Evolutionary conservation across 2,888 invertebrate genomes (phyloP), one percentile per base, ranked within the genome.

Genomic region (Sthenelais limicola): DNA sequence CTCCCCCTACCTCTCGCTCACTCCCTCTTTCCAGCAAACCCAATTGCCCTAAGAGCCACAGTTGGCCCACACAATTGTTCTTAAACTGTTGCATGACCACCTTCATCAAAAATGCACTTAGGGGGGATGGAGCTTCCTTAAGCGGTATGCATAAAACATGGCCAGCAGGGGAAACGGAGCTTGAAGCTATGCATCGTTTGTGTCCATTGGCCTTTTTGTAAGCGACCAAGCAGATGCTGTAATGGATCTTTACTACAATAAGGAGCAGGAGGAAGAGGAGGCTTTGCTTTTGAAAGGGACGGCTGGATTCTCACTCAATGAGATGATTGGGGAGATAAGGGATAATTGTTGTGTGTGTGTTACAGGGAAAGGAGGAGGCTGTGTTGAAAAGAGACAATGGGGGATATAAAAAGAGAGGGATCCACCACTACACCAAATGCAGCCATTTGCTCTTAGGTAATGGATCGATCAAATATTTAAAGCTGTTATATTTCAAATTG

Each of bases 31-130:
- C n/a, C n/a, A n/a, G n/a, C n/a, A n/a, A n/a, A n/a, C n/a, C n/a
- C n/a, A n/a, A n/a, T n/a, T n/a, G n/a, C n/a, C n/a, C n/a, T n/a
- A n/a, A n/a, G n/a, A n/a, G n/a, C n/a, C n/a, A n/a, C n/a, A n/a
- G n/a, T n/a, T n/a, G n/a, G 9, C 21, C 56, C 18, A 35, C 9
- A 9, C 62, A 62, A 38, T 62, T 43, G 62, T n/a, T 43, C 62
- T 62, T 62, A 62, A 62, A 62, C 62, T 62, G 62, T 62, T 62
- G 62, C 62, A 62, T 62, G 62, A 62, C 43, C 35, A 43, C n/a
- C 62, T 38, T 38, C 62, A 62, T 62, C 62, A 38, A 43, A 62
- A 15, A 35, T 35, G 62, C 38, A 38, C 62, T 62, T 35, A 35
- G 35, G 62, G 62, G 62, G 26, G 62, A 62, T 38, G 38, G n/a